Conservation (phyloP, 2,888 invertebrate genomes). For the Aleiodes alternator region DNA sequence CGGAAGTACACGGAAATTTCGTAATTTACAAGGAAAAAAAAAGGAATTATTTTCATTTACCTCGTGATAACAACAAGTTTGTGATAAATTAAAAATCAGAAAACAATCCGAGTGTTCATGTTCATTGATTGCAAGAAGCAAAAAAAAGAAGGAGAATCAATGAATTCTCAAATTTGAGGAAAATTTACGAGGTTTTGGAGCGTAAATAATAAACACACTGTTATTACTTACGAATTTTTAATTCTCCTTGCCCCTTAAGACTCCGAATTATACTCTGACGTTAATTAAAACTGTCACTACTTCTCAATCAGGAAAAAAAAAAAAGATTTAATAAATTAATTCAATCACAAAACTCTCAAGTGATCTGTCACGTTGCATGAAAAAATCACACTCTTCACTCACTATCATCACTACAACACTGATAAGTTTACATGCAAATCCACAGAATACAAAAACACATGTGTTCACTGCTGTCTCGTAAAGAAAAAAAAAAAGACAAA, state of each 20-base stretch:
- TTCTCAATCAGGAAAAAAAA: neutral
- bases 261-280: neutral
- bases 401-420: constrained; percentile 27
- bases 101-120: constrained; percentile 4
- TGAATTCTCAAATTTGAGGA: too few species aligned
- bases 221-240: constrained; percentile 10
- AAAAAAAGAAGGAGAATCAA: too few species aligned
- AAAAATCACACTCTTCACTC: neutral
- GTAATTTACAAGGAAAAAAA: neutral
- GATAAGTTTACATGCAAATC: constrained; percentile 7
- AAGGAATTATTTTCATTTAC: neutral
- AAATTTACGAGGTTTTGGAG: neutral
- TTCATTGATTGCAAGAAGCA: neutral
- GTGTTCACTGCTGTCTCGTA: neutral
- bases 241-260: neutral
- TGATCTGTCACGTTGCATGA: constrained; percentile 8
- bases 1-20: neutral
- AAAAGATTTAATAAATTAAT: too few species aligned
- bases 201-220: neutral
- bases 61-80: constrained; percentile 6
- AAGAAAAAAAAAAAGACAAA: neutral
- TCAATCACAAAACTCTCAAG: constrained; percentile 1
- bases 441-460: neutral
- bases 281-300: neutral
- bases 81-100: neutral